Conservation (phyloP, 2,797 vertebrate species). For the Okamejei kenojei region DNA sequence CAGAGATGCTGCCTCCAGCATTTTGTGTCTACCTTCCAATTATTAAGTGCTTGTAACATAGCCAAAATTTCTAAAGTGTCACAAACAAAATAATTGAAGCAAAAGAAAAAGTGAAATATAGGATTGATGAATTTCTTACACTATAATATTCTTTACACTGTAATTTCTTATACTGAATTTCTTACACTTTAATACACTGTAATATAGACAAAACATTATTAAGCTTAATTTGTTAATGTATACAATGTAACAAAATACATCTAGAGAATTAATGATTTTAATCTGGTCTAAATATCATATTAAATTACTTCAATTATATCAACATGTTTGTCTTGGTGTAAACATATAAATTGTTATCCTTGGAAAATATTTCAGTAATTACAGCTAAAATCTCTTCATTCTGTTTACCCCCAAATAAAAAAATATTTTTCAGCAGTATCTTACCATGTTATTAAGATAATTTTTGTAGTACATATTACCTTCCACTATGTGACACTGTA, state of each 20-base stretch:
- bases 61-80: no score
- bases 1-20: no score
- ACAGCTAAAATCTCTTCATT: neutral
- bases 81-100: no score
- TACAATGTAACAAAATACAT: neutral
- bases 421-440: neutral
- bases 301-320: neutral
- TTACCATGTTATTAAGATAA: neutral
- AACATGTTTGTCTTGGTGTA: neutral
- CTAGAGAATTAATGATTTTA: neutral
- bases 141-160: neutral
- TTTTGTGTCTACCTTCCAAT: no score
- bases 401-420: neutral
- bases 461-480: neutral
- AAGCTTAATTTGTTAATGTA: neutral
- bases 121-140: neutral
- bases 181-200: neutral
- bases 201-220: neutral
- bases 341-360: neutral
- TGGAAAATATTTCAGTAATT: conserved; percentile 1
- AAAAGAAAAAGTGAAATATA: neutral
- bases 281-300: neutral
- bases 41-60: no score
- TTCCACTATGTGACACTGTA: conserved; percentile 12
- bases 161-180: no score